Base-by-base conservation (phyloP, 2,797 vertebrate species). In the Silurus lanzhouensis region DNA sequence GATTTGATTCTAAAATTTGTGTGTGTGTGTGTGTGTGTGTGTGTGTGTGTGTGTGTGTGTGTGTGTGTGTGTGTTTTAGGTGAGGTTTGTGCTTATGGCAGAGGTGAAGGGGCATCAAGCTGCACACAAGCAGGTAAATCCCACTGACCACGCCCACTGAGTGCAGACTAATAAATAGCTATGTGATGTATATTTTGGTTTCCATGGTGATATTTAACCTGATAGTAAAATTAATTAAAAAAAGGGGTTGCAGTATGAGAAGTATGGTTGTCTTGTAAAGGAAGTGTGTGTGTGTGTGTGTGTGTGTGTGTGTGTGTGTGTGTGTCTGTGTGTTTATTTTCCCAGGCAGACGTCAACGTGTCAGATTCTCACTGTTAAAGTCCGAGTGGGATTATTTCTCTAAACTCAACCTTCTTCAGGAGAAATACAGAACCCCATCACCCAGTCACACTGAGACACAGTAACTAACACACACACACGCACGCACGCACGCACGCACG, bases 321-420 rank as follows among this genome's bases (percentile, higher is more conserved):
- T 86, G 14, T 81, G 25, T 86, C 17, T 52, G 27, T 88, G 83
- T 89, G 61, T 80, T 1, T 66, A 6, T 60, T 64, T 5, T 75
- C n/a, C n/a, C 82, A 96, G 95, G 94, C 57, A 93, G 93, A 6
- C 92, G 93, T 57, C 94, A 94, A 75, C 93, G 93, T 86, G 93
- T 94, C 80, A 92, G 92, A 1, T 91, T 94, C 92, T 93, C 94
- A 58, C 94, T 96, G 14, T 89, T 95, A 58, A 93, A 93, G 25
- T 95, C 95, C 0, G 95, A 96, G 89, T 94, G 93, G 92, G 93
- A 95, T 63, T 96, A 95, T 3, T 94, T 95, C 19, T 93, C 94
- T 0, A 91, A 91, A 25, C 86, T 96, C 63, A 94, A 92, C 87
- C 93, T 94, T 89, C 92, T 95, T 0, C 91, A 89, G 0, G 93